Conservation (phyloP, 2,113 vertebrate genomes). For the Tupaia tana region DNA sequence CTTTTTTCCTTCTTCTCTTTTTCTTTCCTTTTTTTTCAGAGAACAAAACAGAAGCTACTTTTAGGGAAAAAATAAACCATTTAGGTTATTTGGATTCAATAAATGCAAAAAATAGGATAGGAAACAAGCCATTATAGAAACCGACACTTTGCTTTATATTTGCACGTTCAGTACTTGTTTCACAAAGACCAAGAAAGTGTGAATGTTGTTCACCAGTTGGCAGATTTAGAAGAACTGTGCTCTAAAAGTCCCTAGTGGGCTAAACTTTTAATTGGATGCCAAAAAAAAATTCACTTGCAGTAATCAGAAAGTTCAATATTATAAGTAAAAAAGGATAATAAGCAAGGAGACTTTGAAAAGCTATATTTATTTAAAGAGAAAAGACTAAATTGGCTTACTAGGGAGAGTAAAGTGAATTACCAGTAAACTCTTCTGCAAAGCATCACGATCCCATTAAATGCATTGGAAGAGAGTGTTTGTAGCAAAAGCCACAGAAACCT, state of each 20-base stretch:
- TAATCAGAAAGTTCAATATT: conserved; percentile 74
- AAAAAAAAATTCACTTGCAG: conserved; percentile 66
- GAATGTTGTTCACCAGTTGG: conserved; percentile 82
- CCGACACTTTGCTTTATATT: conserved; percentile 83
- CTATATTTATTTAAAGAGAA: conserved; percentile 74
- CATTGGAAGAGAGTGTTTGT: not conserved
- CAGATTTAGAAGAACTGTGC: conserved; percentile 76
- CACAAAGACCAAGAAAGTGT: conserved; percentile 81
- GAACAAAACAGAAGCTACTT: conserved; percentile 69
- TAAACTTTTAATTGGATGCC: conserved; percentile 81
- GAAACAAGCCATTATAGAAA: conserved; percentile 78
- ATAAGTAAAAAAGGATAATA: conserved; percentile 74
- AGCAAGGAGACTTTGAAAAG: conserved; percentile 52
- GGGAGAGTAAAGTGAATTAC: conserved; percentile 62
- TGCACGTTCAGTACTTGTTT: conserved; percentile 82
- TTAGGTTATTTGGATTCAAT: conserved; percentile 73
- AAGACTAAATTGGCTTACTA: conserved; percentile 64
- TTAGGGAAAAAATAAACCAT: conserved; percentile 51
- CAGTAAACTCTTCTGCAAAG: not conserved
- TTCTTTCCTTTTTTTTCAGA: conserved; percentile 2
- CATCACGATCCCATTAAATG: not conserved
- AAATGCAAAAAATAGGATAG: conserved; percentile 67
- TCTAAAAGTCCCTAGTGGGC: conserved; percentile 75
- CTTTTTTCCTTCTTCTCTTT: not conserved
- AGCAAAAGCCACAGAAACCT: not conserved